Percentiles rank a stretch among this genome's conserved stretches.
These are phyloP conservation scores for Pangasius macronema DNA, from an alignment of 2,797 vertebrate species.

Conservation along the genomic window DNA sequence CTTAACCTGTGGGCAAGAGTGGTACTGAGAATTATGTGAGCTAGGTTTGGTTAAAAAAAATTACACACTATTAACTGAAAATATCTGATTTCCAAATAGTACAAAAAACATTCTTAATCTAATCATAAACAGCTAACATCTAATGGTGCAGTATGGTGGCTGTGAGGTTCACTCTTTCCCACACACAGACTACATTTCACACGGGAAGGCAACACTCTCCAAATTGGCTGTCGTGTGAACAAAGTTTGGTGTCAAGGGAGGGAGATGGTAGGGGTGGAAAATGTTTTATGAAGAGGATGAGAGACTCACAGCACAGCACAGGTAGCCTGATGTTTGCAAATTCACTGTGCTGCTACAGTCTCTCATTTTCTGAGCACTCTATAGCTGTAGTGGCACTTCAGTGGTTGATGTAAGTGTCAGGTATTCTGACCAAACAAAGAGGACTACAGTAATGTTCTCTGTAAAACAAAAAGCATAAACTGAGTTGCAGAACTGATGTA, in stretches of 20 bases:
- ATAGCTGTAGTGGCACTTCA: slow-evolving; percentile 23
- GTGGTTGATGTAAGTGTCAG: slow-evolving; percentile 3
- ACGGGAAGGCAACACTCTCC: background rate
- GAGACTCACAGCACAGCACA: slow-evolving; percentile 9
- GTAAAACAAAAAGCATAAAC: background rate
- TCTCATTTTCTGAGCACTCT: slow-evolving; percentile 15
- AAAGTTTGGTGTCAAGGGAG: slow-evolving; percentile 11
- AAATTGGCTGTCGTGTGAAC: slow-evolving; percentile 22
- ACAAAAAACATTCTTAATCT: background rate
- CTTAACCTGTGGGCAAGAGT: slow-evolving; percentile 40
- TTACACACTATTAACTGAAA: background rate
- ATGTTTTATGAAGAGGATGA: slow-evolving; percentile 27
- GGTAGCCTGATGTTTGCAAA: slow-evolving; percentile 15
- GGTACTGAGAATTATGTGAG: slow-evolving; percentile 40
- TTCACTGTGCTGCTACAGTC: background rate
- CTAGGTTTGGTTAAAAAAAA: slow-evolving; percentile 35
- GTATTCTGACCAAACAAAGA: slow-evolving; percentile 13
- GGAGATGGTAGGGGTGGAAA: slow-evolving; percentile 12
- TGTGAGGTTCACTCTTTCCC: slow-evolving; percentile 6
- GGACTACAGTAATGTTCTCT: slow-evolving; percentile 17
- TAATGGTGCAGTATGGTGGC: background rate
- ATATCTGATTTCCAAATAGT: background rate
- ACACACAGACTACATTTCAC: background rate
- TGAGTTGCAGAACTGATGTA: slow-evolving; percentile 2
- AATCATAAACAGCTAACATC: background rate